These are phyloP conservation scores for Leucozona laternaria DNA, from an alignment of 2,888 invertebrate genomes.

Conservation along the genomic window DNA sequence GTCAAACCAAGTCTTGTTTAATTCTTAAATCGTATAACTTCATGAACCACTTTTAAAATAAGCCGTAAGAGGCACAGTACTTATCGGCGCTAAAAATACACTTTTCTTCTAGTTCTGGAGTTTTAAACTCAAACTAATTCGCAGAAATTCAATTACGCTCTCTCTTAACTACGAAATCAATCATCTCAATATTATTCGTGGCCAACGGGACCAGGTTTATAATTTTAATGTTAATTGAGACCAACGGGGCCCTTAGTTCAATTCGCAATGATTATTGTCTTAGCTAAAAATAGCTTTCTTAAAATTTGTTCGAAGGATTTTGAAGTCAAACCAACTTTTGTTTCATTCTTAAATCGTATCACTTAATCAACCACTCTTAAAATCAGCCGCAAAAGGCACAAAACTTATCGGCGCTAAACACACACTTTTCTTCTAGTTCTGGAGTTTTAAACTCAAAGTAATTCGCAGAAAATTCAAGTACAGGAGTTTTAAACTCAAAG, in stretches of 20 bases:
- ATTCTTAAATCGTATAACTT: too few relatives aligned
- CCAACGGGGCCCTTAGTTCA: background rate
- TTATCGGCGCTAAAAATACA: too few relatives aligned
- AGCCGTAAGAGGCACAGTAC: background rate
- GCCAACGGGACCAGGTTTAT: background rate
- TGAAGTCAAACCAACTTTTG: background rate
- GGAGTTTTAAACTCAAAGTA: background rate
- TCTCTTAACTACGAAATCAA: background rate
- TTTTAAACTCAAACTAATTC: too few relatives aligned
- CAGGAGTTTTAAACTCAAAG: background rate
- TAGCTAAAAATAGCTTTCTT: too few relatives aligned
- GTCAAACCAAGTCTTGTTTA: too few relatives aligned
- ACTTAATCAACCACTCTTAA: background rate
- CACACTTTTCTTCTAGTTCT: background rate
- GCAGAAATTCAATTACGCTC: too few relatives aligned
- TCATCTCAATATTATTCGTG: background rate
- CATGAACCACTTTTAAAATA: too few relatives aligned
- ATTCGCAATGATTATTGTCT: background rate
- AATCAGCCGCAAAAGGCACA: background rate
- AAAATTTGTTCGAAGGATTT: background rate
- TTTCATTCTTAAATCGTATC: background rate
- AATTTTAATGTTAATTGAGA: background rate
- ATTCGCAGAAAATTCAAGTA: background rate
- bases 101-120: too few relatives aligned
- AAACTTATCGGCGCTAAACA: background rate